Evolutionary conservation across 92 coral and sea anemone species (phyloP), one percentile per base, ranked within the genome.

Genomic region (Porites evermanni): DNA sequence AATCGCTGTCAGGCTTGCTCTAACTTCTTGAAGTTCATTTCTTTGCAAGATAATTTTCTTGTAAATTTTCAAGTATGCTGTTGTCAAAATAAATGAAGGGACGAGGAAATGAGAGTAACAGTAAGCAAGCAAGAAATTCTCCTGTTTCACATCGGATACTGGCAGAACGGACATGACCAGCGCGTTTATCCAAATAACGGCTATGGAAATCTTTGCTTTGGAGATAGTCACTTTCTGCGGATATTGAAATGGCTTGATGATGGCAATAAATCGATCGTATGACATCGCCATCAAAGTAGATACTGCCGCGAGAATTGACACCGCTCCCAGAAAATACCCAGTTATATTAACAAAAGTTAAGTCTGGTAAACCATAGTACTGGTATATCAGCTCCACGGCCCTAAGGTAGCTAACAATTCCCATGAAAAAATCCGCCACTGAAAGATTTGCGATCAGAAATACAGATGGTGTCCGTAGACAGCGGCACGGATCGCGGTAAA

Each of bases 221-320:
- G 7, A 19, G 26, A 20, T 61, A 11, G 73, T 83, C 12, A 83
- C 74, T 21, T 60, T 61, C 17, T 64, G 79, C 32, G 87, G 80
- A 29, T 83, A 83, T 63, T 74, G 87, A 14, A 83, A 74, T 2
- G 87, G 87, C 23, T 52, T 83, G 1, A 63, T 74, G 1, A 83
- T 24, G 4, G 87, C 87, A 18, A 83, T 66, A 8, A 72, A 83
- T 1, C 80, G 87, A 19, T 83, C 87, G 72, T 83, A 83, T 0
- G 87, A 63, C 87, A 83, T 83, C 20, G 87, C 87, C 72, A 83
- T 73, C 2, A 83, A 67, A 17, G 87, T 83, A 17, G 80, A 72
- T 18, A 83, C 87, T 1, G 80, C 87, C 7, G 64, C 87, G 21
- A 83, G 80, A 44, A 83, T 83, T 6, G 87, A 73, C 59, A 83